Base-by-base conservation (phyloP, 2,888 invertebrate species). In the Harmothoe impar region DNA sequence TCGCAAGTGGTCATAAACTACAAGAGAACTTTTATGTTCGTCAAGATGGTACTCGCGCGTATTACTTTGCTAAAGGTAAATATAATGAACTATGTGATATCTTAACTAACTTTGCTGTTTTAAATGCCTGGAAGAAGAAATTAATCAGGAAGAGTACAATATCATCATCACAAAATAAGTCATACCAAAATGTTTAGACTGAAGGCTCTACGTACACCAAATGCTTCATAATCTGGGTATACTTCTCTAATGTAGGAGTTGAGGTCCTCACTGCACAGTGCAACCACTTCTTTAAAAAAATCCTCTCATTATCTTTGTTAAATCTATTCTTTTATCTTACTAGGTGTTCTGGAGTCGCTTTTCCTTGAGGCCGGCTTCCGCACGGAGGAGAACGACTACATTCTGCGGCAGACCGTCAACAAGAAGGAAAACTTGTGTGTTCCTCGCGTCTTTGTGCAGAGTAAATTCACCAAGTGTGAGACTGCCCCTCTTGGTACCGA, bases 21-120 rank as follows among this genome's bases (percentile, higher is more conserved):
- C 96, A 97, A 0, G 98, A 99, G 1, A 98, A 98, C 95, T 98
- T 99, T 93, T 99, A 99, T 95, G 98, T 98, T 97, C 96, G 99
- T 29, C 99, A 99, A 96, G 99, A 99, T 97, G 99, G 99, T 0
- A 99, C 99, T 0, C 97, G 98, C 97, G 96, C 96, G 0, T 97
- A 95, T 93, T 97, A 96, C 93, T 97, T 97, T 81, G 51, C 92
- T 23, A 89, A 89, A 81, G 93, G 92, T 92, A 77, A n/a, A 77
- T 77, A 5, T 17, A 62, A 62, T n/a, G n/a, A n/a, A n/a, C n/a
- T n/a, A n/a, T n/a, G n/a, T 54, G 20, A 15, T 20, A 15, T 62
- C 25, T 62, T 12, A 1, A 23, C 15, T 62, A 23, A n/a, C 15
- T 29, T 77, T 29, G 43, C 43, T n/a, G n/a, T n/a, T n/a, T n/a